phyloP scores from a whole-genome alignment of 1,140 invertebrate genomes.

The Pseudomyrmex concolor region DNA sequence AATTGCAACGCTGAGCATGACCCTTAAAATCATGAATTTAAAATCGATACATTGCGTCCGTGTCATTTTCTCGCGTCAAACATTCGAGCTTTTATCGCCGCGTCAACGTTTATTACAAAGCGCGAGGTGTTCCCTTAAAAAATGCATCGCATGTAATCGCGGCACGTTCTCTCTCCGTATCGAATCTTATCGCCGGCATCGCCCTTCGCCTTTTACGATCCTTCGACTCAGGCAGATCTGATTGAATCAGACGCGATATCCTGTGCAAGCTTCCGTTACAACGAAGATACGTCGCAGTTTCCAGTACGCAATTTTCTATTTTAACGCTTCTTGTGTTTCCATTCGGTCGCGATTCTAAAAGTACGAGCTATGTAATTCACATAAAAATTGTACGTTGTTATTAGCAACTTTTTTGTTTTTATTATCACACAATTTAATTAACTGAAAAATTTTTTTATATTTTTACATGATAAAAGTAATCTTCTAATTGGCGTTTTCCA shows the following conservation, averaged over 20 bases:
- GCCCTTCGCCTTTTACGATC: conserved; percentile 29
- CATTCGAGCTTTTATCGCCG: conserved; percentile 44
- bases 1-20: conserved; percentile 10
- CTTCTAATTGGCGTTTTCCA: no score
- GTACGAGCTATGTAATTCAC: background rate
- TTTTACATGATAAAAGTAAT: no score
- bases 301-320: conserved; percentile 21
- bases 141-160: conserved; percentile 32
- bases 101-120: conserved; percentile 31
- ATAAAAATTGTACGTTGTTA: background rate
- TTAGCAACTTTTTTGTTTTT: background rate
- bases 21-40: conserved; percentile 1
- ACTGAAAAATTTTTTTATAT: no score
- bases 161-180: background rate
- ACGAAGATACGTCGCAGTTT: background rate
- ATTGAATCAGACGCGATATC: conserved; percentile 33
- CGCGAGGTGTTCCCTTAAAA: conserved; percentile 20
- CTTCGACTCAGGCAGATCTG: conserved; percentile 16
- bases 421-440: background rate
- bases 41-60: conserved; percentile 44
- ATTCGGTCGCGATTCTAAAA: background rate
- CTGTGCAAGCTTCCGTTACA: conserved; percentile 10
- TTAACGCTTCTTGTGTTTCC: conserved; percentile 1
- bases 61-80: conserved; percentile 51
- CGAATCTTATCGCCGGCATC: conserved; percentile 37